These are phyloP conservation scores for Esperia sulphurella DNA, from an alignment of 2,888 invertebrate genomes.

Conservation along the genomic window DNA sequence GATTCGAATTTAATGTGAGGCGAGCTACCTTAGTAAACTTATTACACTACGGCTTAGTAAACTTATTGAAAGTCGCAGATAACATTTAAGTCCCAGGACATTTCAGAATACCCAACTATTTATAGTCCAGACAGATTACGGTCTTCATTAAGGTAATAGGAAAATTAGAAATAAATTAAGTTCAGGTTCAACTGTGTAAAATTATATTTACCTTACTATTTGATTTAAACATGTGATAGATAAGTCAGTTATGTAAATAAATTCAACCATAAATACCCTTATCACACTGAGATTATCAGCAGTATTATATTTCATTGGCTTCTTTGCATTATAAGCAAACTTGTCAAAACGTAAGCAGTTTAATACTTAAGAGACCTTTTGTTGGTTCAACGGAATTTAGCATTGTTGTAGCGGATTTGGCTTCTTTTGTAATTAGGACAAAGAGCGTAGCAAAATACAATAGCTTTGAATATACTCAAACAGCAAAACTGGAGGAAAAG, in stretches of 20 bases:
- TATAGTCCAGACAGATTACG: too few species aligned
- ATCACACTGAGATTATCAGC: conserved; percentile 4
- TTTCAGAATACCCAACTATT: too few species aligned
- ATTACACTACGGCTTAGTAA: too few species aligned
- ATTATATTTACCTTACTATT: too few species aligned
- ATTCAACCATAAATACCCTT: not conserved
- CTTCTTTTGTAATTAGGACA: conserved; percentile 26
- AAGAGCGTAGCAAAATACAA: conserved; percentile 18
- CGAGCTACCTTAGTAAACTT: too few species aligned
- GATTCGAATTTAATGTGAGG: too few species aligned
- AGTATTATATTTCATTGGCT: conserved; percentile 7
- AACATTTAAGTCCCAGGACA: too few species aligned
- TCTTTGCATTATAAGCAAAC: conserved; percentile 4
- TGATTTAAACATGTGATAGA: too few species aligned
- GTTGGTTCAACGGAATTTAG: conserved; percentile 19
- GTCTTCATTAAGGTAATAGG: too few species aligned
- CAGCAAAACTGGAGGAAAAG: conserved; percentile 12
- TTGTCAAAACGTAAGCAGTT: not conserved
- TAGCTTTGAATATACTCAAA: conserved; percentile 8
- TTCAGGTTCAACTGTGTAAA: too few species aligned
- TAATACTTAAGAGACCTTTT: conserved; percentile 21
- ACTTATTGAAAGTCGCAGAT: too few species aligned
- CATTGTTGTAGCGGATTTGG: conserved; percentile 13
- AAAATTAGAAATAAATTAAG: too few species aligned
- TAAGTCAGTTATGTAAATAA: conserved; percentile 7